These are phyloP conservation scores for Murina feae DNA, from an alignment of 2,113 vertebrate species.

Conservation along the genomic window DNA sequence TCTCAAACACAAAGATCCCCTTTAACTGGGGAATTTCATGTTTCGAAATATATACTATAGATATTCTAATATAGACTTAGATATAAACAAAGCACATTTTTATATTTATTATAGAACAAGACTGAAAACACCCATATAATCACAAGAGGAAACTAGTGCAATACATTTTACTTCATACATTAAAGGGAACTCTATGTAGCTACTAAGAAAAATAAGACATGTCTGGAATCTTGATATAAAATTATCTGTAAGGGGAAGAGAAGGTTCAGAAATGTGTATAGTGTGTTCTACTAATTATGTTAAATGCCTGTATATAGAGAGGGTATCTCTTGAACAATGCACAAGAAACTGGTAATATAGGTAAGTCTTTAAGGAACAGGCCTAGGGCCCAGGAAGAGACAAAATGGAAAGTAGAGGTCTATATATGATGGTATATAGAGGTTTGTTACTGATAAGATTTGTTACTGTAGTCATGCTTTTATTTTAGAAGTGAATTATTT, in stretches of 20 bases:
- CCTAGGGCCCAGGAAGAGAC: neutral
- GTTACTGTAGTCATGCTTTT: neutral
- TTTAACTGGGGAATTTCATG: neutral
- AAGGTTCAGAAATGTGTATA: neutral
- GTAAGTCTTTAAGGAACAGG: neutral
- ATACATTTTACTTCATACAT: neutral
- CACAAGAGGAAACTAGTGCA: neutral
- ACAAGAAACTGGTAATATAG: neutral
- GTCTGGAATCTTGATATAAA: neutral
- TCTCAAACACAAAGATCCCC: neutral
- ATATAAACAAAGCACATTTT: neutral
- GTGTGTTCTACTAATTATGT: neutral
- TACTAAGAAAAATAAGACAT: neutral
- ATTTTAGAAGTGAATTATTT: neutral
- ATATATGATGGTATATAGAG: no score
- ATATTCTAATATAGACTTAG: neutral
- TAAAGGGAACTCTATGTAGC: neutral
- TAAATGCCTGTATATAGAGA: neutral
- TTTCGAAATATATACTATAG: neutral
- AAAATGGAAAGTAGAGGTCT: neutral
- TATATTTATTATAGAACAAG: neutral
- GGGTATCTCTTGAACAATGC: neutral
- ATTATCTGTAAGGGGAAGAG: neutral
- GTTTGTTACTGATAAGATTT: neutral
- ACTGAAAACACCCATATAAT: neutral